Evolutionary conservation across 2,797 vertebrate genomes (phyloP).

Genomic region (Onychomys torridus): DNA sequence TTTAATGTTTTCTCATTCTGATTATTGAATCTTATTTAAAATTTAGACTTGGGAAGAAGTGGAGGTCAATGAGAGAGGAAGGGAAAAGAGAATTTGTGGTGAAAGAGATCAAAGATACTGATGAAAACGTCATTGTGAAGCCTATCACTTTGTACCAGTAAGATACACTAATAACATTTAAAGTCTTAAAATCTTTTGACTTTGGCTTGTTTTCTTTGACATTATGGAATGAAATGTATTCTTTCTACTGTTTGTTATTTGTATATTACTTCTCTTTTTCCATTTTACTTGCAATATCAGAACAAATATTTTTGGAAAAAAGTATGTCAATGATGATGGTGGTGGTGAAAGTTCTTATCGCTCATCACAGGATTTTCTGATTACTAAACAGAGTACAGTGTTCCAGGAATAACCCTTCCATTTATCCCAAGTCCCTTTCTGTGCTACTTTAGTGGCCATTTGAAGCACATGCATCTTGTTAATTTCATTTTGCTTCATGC

Average conservation of each 20-base stretch:
- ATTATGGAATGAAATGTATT: background rate
- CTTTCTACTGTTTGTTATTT: background rate
- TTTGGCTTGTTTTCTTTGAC: background rate
- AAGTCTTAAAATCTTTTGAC: background rate
- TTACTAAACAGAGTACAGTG: background rate
- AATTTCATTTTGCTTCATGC: constrained; percentile 11
- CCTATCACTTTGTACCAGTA: background rate
- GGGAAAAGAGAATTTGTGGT: background rate
- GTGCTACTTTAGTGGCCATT: background rate
- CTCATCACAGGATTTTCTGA: background rate
- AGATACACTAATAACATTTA: background rate
- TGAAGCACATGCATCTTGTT: background rate
- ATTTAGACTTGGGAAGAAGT: background rate
- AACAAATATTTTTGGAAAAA: background rate
- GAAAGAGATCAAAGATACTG: background rate
- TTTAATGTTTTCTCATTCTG: background rate
- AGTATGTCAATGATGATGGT: background rate
- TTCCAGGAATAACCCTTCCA: background rate
- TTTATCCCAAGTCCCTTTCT: background rate
- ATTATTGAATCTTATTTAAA: constrained; percentile 9
- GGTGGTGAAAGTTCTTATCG: background rate
- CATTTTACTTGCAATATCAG: background rate
- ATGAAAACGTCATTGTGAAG: background rate
- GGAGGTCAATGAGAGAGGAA: background rate
- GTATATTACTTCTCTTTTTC: background rate